A percentile compares a stretch with the other conserved stretches of the same genome.
phyloP scores from a whole-genome alignment of 2,113 vertebrate genomes.

The Maylandia zebra region DNA sequence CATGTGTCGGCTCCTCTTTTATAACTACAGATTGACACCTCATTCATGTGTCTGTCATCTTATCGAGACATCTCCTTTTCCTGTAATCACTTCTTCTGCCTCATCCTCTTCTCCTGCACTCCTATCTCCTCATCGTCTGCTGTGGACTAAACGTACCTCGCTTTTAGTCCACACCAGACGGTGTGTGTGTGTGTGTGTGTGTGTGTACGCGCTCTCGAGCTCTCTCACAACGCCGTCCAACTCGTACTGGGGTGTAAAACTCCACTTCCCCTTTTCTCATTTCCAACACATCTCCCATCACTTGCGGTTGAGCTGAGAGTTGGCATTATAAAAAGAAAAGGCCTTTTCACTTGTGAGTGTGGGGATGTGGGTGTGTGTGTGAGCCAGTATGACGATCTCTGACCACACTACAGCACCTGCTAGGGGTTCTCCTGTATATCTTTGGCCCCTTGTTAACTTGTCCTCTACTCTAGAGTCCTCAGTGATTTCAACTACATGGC shows the following conservation, averaged over 20 bases:
- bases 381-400: neutral
- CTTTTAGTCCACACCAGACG: neutral
- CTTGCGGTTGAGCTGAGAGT: neutral
- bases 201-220: too few relatives aligned
- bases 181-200: neutral
- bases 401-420: neutral
- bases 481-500: neutral
- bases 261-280: neutral
- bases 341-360: neutral
- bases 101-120: neutral
- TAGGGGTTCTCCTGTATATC: neutral
- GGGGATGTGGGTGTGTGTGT: neutral
- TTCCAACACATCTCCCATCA: neutral
- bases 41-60: constrained; percentile 46
- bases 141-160: neutral
- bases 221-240: neutral
- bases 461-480: neutral
- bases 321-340: constrained; percentile 1
- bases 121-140: constrained; percentile 23
- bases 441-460: constrained; percentile 10
- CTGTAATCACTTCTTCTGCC: constrained; percentile 39
- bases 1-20: constrained; percentile 18
- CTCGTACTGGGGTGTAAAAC: neutral
- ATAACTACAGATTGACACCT: neutral
- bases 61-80: constrained; percentile 31